Percentiles rank a stretch among this genome's conserved stretches.
These are phyloP conservation scores for Podarcis cretensis DNA, from an alignment of 2,113 vertebrate species.

Conservation along the genomic window DNA sequence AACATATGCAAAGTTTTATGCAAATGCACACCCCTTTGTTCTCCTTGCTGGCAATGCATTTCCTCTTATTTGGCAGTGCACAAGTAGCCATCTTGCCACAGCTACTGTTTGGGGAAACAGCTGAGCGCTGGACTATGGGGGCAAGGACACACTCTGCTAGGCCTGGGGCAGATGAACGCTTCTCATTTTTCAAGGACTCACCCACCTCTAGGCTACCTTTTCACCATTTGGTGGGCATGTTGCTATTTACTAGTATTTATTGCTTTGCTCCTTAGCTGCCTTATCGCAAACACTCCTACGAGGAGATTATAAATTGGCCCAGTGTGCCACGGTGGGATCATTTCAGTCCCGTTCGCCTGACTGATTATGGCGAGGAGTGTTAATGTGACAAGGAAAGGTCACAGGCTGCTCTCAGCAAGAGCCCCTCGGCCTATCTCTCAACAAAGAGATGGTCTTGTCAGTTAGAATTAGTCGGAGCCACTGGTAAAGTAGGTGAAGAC, in stretches of 20 bases:
- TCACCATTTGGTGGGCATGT: neutral
- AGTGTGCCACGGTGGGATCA: rapidly evolving
- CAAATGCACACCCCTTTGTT: too few species aligned
- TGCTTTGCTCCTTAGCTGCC: neutral
- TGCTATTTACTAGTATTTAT: neutral
- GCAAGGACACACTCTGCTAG: neutral
- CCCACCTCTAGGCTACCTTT: neutral
- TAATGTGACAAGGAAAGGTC: constrained; percentile 56
- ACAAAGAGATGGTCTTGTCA: constrained; percentile 54
- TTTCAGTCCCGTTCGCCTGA: neutral
- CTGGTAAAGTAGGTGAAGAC: constrained; percentile 6
- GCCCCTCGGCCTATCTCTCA: constrained; percentile 8
- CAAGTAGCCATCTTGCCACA: too few species aligned
- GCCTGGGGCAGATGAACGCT: neutral
- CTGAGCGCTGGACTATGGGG: too few species aligned
- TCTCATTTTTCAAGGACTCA: neutral
- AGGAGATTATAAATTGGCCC: constrained; percentile 13
- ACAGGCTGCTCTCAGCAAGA: constrained; percentile 48
- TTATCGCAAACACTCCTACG: constrained; percentile 12
- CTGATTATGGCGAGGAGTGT: constrained; percentile 23
- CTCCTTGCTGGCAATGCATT: too few species aligned
- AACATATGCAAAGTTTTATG: too few species aligned
- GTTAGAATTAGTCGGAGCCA: constrained; percentile 36
- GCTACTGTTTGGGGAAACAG: too few species aligned
- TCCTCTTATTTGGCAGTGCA: too few species aligned